Conservation (phyloP, 2,797 vertebrate genomes). For the Fundulus diaphanus region DNA sequence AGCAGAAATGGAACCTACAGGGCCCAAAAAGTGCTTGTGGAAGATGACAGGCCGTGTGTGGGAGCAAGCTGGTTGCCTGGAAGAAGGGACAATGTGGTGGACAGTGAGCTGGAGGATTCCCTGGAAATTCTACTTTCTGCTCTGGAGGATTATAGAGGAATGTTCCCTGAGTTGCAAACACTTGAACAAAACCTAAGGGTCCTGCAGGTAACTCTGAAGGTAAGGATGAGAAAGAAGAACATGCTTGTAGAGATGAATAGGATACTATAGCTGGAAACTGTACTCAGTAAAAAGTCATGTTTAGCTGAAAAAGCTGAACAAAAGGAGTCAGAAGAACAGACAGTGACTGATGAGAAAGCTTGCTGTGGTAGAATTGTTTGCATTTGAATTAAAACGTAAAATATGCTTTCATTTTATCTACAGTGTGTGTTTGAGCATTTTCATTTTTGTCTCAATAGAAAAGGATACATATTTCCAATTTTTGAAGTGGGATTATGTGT, state of each 20-base stretch:
- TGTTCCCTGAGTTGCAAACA: constrained; percentile 91
- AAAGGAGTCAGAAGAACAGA: not conserved
- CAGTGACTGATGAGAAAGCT: not conserved
- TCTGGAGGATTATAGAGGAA: constrained; percentile 93
- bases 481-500: not conserved
- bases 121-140: constrained; percentile 85
- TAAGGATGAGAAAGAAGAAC: constrained; percentile 65
- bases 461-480: no score
- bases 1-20: constrained; percentile 43
- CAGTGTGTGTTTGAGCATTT: not conserved
- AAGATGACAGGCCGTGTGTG: constrained; percentile 50
- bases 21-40: constrained; percentile 55
- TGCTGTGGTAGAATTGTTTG: not conserved
- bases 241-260: not conserved
- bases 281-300: not conserved
- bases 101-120: constrained; percentile 88
- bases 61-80: constrained; percentile 27
- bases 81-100: constrained; percentile 47
- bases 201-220: constrained; percentile 90
- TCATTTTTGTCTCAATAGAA: not conserved
- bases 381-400: not conserved
- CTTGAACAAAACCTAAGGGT: constrained; percentile 90
- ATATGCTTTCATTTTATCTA: not conserved
- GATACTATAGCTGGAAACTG: not conserved
- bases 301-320: no score